Percentiles rank a stretch among this genome's conserved stretches.
phyloP scores from a whole-genome alignment of 2,113 vertebrate species.

The Mionectes macconnelli region DNA sequence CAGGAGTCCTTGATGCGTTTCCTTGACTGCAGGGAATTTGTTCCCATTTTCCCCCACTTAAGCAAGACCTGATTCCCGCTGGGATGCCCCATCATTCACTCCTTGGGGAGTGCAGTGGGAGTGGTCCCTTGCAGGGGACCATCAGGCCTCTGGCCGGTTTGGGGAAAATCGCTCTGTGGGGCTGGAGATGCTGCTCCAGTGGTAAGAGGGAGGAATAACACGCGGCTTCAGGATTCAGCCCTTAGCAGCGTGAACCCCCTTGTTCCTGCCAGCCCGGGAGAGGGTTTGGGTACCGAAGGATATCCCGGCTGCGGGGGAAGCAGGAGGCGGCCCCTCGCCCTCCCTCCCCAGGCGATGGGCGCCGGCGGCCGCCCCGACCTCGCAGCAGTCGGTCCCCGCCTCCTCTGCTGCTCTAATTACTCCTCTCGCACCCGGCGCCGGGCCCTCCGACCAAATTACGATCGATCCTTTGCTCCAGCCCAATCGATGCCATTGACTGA shows the following conservation, averaged over 20 bases:
- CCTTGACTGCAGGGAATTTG: neutral
- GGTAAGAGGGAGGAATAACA: neutral
- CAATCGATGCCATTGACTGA: constrained; percentile 72
- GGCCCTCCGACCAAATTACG: constrained; percentile 69
- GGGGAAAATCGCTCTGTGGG: neutral
- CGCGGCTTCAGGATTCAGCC: neutral
- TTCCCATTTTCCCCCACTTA: neutral
- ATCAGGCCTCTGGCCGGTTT: rapidly evolving
- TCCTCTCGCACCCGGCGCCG: constrained; percentile 34
- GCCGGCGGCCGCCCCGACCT: neutral
- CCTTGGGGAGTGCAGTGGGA: rapidly evolving
- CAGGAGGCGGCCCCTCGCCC: rapidly evolving
- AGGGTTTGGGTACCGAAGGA: neutral
- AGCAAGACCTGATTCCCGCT: rapidly evolving
- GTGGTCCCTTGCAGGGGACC: neutral
- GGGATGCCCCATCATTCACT: rapidly evolving
- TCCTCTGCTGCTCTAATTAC: constrained; percentile 67
- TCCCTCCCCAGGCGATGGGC: neutral
- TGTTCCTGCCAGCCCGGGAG: neutral
- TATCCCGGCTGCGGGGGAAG: neutral
- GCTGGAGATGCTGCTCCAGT: neutral
- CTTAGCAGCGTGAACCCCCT: rapidly evolving
- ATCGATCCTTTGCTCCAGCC: constrained; percentile 70
- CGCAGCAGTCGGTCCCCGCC: neutral
- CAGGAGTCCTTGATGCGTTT: rapidly evolving